Conservation (phyloP, 2,888 invertebrate species). For the Spilarctia lutea region DNA sequence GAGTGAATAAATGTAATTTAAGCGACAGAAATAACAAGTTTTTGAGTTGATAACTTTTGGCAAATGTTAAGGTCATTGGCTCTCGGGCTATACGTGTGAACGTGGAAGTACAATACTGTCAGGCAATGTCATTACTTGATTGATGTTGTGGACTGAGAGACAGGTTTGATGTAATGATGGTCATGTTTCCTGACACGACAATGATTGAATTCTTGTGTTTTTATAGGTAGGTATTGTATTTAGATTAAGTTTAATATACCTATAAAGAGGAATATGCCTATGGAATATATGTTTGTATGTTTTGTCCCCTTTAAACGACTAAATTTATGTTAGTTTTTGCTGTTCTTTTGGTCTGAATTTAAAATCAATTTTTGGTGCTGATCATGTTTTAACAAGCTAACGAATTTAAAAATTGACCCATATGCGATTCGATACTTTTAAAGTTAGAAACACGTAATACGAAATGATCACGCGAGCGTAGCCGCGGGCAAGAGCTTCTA, state of each 20-base stretch:
- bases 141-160: conserved; percentile 41
- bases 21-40: conserved; percentile 7
- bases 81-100: conserved; percentile 29
- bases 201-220: conserved; percentile 26
- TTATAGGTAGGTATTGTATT: background rate
- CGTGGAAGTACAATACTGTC: conserved; percentile 43
- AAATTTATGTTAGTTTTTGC: no score
- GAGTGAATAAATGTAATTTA: conserved; percentile 1
- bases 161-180: conserved; percentile 38
- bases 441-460: no score
- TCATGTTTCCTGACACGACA: conserved; percentile 35
- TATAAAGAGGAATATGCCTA: background rate
- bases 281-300: no score
- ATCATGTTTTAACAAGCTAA: no score
- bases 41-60: conserved; percentile 8
- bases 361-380: no score
- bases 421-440: no score
- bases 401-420: no score
- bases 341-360: no score
- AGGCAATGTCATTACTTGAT: conserved; percentile 45
- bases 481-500: no score
- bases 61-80: conserved; percentile 27
- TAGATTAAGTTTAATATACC: background rate
- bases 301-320: no score
- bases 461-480: no score